Base-by-base conservation (phyloP, 2,797 vertebrate species). In the Hipposideros larvatus region DNA sequence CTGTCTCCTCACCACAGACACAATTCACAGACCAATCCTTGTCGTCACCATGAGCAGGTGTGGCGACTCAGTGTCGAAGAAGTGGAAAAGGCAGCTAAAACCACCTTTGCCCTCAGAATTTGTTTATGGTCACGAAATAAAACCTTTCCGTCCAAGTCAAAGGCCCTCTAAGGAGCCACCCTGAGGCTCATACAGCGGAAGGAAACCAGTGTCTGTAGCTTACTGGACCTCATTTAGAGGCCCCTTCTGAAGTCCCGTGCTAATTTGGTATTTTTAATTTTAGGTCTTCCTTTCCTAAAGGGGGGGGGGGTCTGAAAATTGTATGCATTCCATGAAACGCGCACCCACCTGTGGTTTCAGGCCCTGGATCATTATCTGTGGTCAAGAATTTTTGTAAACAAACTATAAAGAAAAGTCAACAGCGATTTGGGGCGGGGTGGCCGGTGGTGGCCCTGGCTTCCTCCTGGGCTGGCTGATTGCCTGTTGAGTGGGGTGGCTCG, bases 211-310 rank as follows among this genome's bases (percentile, higher is more conserved):
- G 80, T 51, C 26, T 15, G 4, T 53, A 34, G 28, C 31, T 46
- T 93, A 66, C 79, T 46, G 26, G 5, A n/a, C 4, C 15, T 66
- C 28, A 80, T 43, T 68, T 46, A 79, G 21, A 73, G 26, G 11
- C 5, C 31, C 21, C n/a, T 93, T 63, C 51, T 43, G 78, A 75
- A 94, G 74, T 28, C 28, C 41, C 79, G 51, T 41, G 70, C 22
- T 94, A 15, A 34, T 75, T 95, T 83, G 55, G 51, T 78, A 91
- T 63, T 93, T 95, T 70, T 31, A 74, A 89, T 41, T 65, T 74
- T 31, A 71, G 0, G 9, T 55, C 4, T 22, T 53, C 77, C 19
- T 92, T 84, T 77, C 70, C 21, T 85, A 55, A 71, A 46, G 86
- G n/a, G 7, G 4, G 2, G 5, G 37, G 37, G 37, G 37, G n/a